Evolutionary conservation across 2,888 invertebrate species (phyloP), one percentile per base, ranked within the genome.

Genomic region (Tolmerus cingulatus): DNA sequence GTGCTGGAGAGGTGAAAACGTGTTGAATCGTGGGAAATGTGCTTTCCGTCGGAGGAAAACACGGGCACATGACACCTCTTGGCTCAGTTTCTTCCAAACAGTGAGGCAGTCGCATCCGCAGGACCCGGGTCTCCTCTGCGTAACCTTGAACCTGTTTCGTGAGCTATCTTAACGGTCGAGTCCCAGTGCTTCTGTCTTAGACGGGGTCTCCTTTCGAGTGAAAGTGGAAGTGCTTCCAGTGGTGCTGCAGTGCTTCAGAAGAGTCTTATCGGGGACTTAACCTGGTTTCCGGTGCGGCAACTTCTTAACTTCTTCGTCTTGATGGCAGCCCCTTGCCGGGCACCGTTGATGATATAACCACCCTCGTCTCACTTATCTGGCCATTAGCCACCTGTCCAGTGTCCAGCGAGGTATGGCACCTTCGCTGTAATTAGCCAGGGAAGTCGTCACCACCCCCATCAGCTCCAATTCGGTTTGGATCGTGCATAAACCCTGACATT

Each of bases 11-110:
- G 30, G 81, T 55, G 37, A 81, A 55, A 81, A 81, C 81, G 55
- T 81, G 81, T 81, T n/a, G 55, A 81, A 81, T 46, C 55, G 55
- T 81, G 81, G 81, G 66, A 81, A 81, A 81, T 55, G 30, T 81
- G 81, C 34, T 81, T 81, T 81, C 51, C 55, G 16, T n/a, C 81
- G 30, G 27, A 81, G 55, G 30, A 81, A 81, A 27, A 55, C 55
- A 30, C 51, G 40, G 51, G 9, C 51, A 81, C 81, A 81, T 79
- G 79, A 79, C 55, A 51, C 51, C 19, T 81, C 9, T 55, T 27
- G 81, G 55, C 27, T 81, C 51, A 81, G 81, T 81, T 81, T 55
- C 34, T 40, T 55, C 12, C 30, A 81, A 57, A 57, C 81, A 55
- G 30, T 27, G 81, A 30, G 46, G 55, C 55, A 34, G 51, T 78